Conservation (phyloP, 2,797 vertebrate genomes). For the Protosalanx chinensis region DNA sequence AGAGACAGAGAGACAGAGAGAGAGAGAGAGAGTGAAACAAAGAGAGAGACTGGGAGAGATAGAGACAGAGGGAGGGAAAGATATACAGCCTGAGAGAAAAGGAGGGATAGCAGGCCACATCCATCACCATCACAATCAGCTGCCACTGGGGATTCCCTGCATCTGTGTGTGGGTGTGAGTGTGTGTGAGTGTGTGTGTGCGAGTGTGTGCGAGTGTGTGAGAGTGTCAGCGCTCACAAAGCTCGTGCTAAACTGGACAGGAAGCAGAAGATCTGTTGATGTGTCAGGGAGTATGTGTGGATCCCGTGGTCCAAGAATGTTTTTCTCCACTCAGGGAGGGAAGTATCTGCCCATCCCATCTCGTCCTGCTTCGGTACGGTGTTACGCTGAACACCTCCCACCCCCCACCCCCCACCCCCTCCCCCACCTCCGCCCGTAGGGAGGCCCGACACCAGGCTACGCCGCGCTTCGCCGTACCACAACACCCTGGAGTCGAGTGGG, state of each 20-base stretch:
- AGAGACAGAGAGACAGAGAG: no score
- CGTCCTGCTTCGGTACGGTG: slow-evolving; percentile 8
- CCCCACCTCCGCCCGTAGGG: slow-evolving; percentile 8
- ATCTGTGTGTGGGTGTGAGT: neutral
- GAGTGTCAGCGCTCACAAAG: neutral
- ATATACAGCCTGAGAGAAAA: slow-evolving; percentile 41
- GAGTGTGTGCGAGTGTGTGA: slow-evolving; percentile 5
- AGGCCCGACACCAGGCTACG: slow-evolving; percentile 32
- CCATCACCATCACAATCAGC: slow-evolving; percentile 61
- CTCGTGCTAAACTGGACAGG: slow-evolving; percentile 44
- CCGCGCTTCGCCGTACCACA: slow-evolving; percentile 24
- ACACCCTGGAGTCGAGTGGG: slow-evolving; percentile 29
- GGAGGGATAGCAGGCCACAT: slow-evolving; percentile 53
- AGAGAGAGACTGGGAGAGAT: slow-evolving; percentile 23
- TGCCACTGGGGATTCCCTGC: slow-evolving; percentile 34
- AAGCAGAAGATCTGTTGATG: slow-evolving; percentile 23
- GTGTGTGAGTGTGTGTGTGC: slow-evolving; percentile 19
- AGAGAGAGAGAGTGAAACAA: slow-evolving; percentile 4
- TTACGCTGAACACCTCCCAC: slow-evolving; percentile 7
- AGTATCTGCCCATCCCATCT: slow-evolving; percentile 41
- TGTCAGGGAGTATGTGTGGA: slow-evolving; percentile 51
- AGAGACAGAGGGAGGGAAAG: slow-evolving; percentile 11
- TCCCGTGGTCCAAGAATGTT: slow-evolving; percentile 64
- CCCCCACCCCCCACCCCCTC: slow-evolving; percentile 4
- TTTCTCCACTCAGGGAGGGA: slow-evolving; percentile 38